A percentile compares a stretch with the other conserved stretches of the same genome.
Evolutionary conservation across 2,113 vertebrate genomes (phyloP).

Genomic region (Osmerus eperlanus): DNA sequence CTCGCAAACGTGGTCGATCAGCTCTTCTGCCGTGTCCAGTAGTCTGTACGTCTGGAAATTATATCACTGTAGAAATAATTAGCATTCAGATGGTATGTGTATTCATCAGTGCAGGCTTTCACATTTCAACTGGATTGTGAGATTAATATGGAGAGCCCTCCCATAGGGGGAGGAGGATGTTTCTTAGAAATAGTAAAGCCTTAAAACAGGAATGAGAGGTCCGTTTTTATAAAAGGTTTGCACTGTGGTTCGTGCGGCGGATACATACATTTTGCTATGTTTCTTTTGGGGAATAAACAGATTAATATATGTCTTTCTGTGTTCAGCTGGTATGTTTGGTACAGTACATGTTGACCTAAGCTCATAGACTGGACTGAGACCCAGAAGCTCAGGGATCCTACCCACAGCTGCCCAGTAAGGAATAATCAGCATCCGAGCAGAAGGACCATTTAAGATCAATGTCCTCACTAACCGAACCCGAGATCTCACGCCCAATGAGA

Average conservation of each 20-base stretch:
- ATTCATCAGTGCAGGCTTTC: no score
- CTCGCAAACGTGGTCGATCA: background rate
- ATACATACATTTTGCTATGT: background rate
- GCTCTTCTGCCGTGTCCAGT: no score
- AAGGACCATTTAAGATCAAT: slow-evolving; percentile 70
- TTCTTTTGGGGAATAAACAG: background rate
- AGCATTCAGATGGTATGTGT: no score
- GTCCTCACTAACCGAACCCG: slow-evolving; percentile 71
- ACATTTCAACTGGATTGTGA: no score
- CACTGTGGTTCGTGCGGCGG: background rate
- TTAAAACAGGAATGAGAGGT: no score
- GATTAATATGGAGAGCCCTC: no score
- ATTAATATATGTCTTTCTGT: background rate
- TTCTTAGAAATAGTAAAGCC: no score
- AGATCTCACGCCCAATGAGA: slow-evolving; percentile 62
- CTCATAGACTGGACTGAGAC: slow-evolving; percentile 23
- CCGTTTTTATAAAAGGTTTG: background rate
- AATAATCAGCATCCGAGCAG: slow-evolving; percentile 64
- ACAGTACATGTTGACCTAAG: background rate
- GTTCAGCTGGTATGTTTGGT: background rate
- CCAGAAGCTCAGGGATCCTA: slow-evolving; percentile 36
- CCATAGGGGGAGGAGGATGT: no score
- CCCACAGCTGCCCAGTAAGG: slow-evolving; percentile 51
- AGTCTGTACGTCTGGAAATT: no score
- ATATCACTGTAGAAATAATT: no score